These are phyloP conservation scores for Mellivora capensis DNA, from an alignment of 2,113 vertebrate genomes.

Conservation along the genomic window DNA sequence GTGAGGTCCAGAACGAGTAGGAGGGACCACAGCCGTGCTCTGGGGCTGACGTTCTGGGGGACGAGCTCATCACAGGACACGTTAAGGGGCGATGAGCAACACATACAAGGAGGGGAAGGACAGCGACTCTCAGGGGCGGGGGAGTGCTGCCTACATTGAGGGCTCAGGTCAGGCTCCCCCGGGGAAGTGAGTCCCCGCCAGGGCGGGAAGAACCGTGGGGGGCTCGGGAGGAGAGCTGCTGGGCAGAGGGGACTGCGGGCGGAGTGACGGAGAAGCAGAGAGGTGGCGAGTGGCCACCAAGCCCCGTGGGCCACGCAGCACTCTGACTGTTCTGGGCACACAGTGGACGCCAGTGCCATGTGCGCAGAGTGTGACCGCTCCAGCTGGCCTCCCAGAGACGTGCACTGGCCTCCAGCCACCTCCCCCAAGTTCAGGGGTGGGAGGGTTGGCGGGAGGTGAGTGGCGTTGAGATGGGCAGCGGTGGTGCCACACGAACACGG, in stretches of 20 bases:
- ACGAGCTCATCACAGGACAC: neutral
- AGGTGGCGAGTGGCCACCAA: neutral
- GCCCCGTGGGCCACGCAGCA: accelerated
- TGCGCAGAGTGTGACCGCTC: neutral
- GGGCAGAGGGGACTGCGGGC: neutral
- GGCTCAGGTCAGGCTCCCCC: neutral
- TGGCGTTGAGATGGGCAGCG: neutral
- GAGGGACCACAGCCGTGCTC: neutral
- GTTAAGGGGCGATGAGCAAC: neutral
- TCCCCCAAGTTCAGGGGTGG: accelerated
- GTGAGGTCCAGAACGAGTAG: accelerated
- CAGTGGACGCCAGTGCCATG: accelerated
- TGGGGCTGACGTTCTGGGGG: accelerated
- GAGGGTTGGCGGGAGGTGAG: neutral
- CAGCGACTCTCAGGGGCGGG: accelerated
- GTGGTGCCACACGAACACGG: accelerated
- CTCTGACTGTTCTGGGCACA: neutral
- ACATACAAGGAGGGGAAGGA: neutral
- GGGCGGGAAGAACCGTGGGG: neutral
- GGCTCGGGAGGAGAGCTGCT: neutral
- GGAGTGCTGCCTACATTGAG: neutral
- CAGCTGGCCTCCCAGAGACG: neutral
- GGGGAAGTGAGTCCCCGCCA: neutral
- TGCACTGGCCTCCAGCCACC: neutral
- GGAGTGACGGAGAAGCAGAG: neutral